Evolutionary conservation across 2,113 vertebrate species (phyloP).

Genomic region (Notechis scutatus): DNA sequence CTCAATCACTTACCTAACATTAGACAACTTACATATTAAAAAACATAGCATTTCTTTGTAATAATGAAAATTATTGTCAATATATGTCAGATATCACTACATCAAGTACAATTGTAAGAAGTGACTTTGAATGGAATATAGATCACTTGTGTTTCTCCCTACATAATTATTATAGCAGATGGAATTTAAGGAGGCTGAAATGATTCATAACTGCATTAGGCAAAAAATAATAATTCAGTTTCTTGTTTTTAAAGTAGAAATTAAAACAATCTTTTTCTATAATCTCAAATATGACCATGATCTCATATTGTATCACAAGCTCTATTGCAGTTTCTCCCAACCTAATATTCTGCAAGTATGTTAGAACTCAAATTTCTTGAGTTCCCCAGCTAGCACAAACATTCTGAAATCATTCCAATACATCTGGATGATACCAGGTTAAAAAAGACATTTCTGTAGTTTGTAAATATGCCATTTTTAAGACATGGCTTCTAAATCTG

Average conservation of each 20-base stretch:
- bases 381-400: not conserved
- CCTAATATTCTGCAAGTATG: not conserved
- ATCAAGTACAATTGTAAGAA: not conserved
- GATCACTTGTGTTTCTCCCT: not conserved
- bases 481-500: not conserved
- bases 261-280: not conserved
- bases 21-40: not conserved
- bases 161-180: not conserved
- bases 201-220: not conserved
- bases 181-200: not conserved
- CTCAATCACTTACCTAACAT: not conserved
- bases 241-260: not conserved
- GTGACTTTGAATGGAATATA: not conserved
- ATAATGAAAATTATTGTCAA: not conserved
- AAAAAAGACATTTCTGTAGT: not conserved
- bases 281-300: not conserved
- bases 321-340: not conserved
- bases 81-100: not conserved
- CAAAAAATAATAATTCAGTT: not conserved
- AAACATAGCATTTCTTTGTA: not conserved
- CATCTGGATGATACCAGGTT: not conserved
- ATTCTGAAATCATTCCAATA: not conserved
- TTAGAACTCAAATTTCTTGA: not conserved
- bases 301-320: not conserved
- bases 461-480: not conserved